Evolutionary conservation across 2,888 invertebrate species (phyloP), one percentile per base, ranked within the genome.

Genomic region (Octonoba sinensis): DNA sequence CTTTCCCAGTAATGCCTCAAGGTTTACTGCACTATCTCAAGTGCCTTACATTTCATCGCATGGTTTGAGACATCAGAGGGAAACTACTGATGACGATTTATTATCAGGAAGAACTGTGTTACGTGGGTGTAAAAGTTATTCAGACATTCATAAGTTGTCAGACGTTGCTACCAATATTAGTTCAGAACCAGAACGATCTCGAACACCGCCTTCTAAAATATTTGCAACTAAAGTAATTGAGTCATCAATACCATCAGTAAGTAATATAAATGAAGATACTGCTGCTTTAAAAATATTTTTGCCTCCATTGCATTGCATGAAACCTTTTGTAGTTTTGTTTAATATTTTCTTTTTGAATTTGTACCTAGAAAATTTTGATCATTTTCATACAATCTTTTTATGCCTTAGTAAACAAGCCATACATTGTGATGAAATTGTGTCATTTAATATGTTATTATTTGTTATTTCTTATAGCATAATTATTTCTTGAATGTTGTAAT

Each of bases 81-180:
- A 18, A 24, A n/a, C 22, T 22, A 22, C 46, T n/a, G 51, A n/a
- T 13, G 46, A 47, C 46, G 47, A 20, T 11, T 16, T 44, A 1
- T 22, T 60, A 11, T 18, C 54, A 1, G 16, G 16, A 1, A 51
- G 27, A 11, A 16, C 54, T 22, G n/a, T 18, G 51, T 44, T 83
- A 6, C 56, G 81, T 20, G 69, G 76, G 1, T 82, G 83, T 47
- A 85, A 84, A 74, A 85, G 85, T 76, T 78, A 72, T 67, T 79
- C 85, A n/a, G 85, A 85, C 77, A 76, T 85, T 18, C 60, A 60
- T 54, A 82, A 62, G 54, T 54, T 84, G 1, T 62, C 75, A 3
- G 69, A 82, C 20, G 20, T 36, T 20, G 67, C 47, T n/a, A 18
- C 44, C 51, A 51, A 56, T 13, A 27, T 27, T 22, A 13, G 13